Evolutionary conservation across 2,113 vertebrate species (phyloP).

Genomic region (Gallinago undulata): DNA sequence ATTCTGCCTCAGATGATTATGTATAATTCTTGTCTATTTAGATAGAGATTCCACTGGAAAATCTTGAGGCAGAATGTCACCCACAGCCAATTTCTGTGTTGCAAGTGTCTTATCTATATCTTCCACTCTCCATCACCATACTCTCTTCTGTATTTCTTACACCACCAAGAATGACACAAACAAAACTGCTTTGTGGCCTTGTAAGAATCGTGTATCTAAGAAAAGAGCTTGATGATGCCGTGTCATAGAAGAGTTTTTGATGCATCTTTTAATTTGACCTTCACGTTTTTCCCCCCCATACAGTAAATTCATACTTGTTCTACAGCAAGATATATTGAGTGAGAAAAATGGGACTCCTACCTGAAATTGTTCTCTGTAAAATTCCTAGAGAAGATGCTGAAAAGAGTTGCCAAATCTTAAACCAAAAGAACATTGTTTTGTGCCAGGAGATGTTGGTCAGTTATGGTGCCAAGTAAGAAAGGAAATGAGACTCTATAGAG

Average conservation of each 20-base stretch:
- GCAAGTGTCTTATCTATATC: background rate
- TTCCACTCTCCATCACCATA: background rate
- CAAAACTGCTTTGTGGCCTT: background rate
- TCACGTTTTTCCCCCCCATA: background rate
- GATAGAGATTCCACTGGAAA: background rate
- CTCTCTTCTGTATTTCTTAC: background rate
- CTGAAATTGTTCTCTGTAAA: background rate
- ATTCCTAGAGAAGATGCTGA: background rate
- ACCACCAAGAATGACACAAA: background rate
- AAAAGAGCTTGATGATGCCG: background rate
- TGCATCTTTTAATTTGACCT: background rate
- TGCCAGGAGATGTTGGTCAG: background rate
- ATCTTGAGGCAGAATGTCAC: background rate
- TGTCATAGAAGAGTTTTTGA: background rate
- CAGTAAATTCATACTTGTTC: background rate
- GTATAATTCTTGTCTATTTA: background rate
- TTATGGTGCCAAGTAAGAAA: background rate
- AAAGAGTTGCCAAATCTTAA: background rate
- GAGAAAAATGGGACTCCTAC: background rate
- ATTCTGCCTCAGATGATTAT: background rate
- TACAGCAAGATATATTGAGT: background rate
- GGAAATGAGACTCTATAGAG: background rate
- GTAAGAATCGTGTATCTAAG: background rate
- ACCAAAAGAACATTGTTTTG: background rate
- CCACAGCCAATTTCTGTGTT: background rate